Evolutionary conservation across 2,888 invertebrate genomes (phyloP), one percentile per base, ranked within the genome.

Genomic region (Heliconius sara): DNA sequence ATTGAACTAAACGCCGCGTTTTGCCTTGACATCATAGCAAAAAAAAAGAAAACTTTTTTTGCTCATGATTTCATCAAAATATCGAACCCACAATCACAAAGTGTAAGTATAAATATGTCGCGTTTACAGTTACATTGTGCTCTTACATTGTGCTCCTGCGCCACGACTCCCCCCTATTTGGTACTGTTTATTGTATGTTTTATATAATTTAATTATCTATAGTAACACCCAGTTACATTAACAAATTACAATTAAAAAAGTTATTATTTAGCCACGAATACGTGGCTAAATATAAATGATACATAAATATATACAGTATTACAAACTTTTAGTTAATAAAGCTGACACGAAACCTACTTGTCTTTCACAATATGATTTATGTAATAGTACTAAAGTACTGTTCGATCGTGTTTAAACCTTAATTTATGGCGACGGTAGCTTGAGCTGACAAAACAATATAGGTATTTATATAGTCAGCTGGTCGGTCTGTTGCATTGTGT

Each of bases 321-420:
- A 30, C 19, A 43, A 52, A 22, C 34, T n/a, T 73, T 57, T 13
- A 57, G 47, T n/a, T 75, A 39, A 68, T 70, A 60, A 43, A 68
- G 60, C 39, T 68, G 74, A 75, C 68, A 75, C 68, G 68, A 79
- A 76, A 79, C 76, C 66, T 79, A 79, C 72, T 27, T 60, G 30
- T 70, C 57, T 67, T 79, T 79, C 77, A 65, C 71, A 79, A 79
- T 70, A 71, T 30, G 71, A 79, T 79, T 79, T 77, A 67, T 79
- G 66, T 66, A 79, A 72, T 57, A 73, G 73, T 57, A 72, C 72
- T 77, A 72, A 63, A 63, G 39, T 74, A 73, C 60, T 39, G 74
- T 82, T 78, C 80, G 78, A 79, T 79, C 79, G 65, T 72, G 57
- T 67, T 76, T 47, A 68, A 27, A 65, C 66, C 57, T 79, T 76